These are phyloP conservation scores for Protonibea diacanthus DNA, from an alignment of 2,797 vertebrate species.

Conservation along the genomic window DNA sequence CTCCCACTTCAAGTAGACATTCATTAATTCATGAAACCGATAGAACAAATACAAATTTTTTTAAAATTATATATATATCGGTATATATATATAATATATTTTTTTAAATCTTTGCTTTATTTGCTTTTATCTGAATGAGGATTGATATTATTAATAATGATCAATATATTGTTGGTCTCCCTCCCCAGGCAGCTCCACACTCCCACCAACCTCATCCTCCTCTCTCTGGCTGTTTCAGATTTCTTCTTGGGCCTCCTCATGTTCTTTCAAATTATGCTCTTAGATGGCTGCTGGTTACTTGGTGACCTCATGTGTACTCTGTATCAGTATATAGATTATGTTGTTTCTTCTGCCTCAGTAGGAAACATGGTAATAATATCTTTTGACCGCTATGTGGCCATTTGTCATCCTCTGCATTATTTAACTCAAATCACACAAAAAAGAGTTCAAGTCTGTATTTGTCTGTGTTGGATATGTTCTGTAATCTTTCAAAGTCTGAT, in stretches of 20 bases:
- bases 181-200: slow-evolving; percentile 45
- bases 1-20: slow-evolving; percentile 69
- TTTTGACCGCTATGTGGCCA: background rate
- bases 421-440: background rate
- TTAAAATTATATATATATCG: no score
- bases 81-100: no score
- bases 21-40: no score
- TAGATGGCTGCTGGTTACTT: slow-evolving; percentile 43
- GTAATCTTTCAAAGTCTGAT: accelerated
- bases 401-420: slow-evolving; percentile 1
- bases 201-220: slow-evolving; percentile 51
- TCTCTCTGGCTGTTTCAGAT: slow-evolving; percentile 56
- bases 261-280: slow-evolving; percentile 10
- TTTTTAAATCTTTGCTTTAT: background rate
- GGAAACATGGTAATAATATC: slow-evolving; percentile 43
- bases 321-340: slow-evolving; percentile 14
- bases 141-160: background rate
- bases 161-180: background rate
- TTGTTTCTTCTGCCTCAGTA: slow-evolving; percentile 35
- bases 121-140: background rate
- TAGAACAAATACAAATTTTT: no score
- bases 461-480: slow-evolving; percentile 36
- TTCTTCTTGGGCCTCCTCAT: slow-evolving; percentile 28
- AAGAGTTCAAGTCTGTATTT: slow-evolving; percentile 17
- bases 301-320: slow-evolving; percentile 35